Percentiles rank a stretch among this genome's conserved stretches.
These are phyloP conservation scores for Eciton burchellii DNA, from an alignment of 1,140 invertebrate species.

Conservation along the genomic window DNA sequence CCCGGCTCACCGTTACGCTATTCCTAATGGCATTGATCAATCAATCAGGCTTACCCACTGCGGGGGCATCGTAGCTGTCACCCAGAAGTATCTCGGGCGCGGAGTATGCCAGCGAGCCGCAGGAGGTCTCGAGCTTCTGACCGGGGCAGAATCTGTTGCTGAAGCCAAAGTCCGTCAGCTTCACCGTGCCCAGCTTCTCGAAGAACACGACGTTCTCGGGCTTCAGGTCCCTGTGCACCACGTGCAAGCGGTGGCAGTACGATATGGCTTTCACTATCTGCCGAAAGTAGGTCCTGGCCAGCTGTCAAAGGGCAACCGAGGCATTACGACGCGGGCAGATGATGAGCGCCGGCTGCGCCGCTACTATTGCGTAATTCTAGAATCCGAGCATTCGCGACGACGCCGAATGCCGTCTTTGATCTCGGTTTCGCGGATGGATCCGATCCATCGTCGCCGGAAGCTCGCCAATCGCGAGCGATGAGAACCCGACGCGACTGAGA, in stretches of 20 bases:
- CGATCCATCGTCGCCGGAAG: too few relatives aligned
- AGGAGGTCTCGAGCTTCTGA: conserved; percentile 98
- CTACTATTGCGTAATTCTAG: background rate
- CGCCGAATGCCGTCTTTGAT: too few relatives aligned
- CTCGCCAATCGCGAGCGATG: too few relatives aligned
- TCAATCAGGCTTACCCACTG: conserved; percentile 93
- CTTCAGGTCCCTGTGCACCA: conserved; percentile 98
- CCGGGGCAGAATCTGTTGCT: conserved; percentile 98
- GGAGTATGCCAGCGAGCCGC: conserved; percentile 99
- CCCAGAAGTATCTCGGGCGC: conserved; percentile 99
- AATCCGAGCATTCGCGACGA: background rate
- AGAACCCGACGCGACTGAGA: background rate
- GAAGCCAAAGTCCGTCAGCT: conserved; percentile 99
- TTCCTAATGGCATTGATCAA: conserved; percentile 37
- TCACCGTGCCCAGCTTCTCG: conserved; percentile 98
- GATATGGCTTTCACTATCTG: conserved; percentile 99
- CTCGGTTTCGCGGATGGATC: too few relatives aligned
- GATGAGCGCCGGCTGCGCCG: too few relatives aligned
- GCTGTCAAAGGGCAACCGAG: conserved; percentile 75
- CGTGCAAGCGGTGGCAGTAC: conserved; percentile 98
- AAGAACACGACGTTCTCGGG: conserved; percentile 99
- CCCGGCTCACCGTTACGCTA: background rate
- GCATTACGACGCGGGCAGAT: background rate
- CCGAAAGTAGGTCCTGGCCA: conserved; percentile 96
- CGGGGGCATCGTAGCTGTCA: conserved; percentile 96